These are phyloP conservation scores for Capra hircus DNA, from an alignment of 2,113 vertebrate species.

Conservation along the genomic window DNA sequence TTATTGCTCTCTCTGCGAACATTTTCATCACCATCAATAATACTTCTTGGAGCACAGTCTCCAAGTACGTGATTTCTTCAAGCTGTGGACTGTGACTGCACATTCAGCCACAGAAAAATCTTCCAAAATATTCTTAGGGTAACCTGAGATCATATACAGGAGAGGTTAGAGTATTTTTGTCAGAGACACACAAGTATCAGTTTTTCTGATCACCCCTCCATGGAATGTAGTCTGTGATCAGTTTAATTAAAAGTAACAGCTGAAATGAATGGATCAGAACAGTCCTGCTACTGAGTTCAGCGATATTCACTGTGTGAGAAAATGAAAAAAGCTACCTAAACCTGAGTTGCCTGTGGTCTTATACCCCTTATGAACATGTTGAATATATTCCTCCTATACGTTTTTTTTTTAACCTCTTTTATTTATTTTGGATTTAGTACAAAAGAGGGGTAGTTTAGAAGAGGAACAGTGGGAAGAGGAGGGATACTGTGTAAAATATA, in stretches of 20 bases:
- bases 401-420: neutral
- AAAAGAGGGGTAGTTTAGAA: neutral
- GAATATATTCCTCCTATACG: neutral
- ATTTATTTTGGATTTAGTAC: neutral
- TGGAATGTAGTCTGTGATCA: neutral
- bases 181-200: neutral
- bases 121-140: neutral
- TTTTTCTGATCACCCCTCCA: neutral
- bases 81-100: neutral
- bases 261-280: neutral
- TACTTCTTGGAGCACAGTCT: neutral
- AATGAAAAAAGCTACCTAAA: neutral
- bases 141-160: neutral
- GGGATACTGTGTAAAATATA: neutral
- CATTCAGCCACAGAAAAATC: neutral
- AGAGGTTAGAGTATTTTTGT: neutral
- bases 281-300: neutral
- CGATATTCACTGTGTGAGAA: neutral
- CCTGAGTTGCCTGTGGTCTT: neutral
- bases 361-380: neutral
- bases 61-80: neutral
- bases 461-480: neutral
- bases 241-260: neutral
- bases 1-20: neutral
- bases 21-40: constrained; percentile 49